Evolutionary conservation across 2,797 vertebrate species (phyloP), one percentile per base, ranked within the genome.

Genomic region (Channallabes apus): DNA sequence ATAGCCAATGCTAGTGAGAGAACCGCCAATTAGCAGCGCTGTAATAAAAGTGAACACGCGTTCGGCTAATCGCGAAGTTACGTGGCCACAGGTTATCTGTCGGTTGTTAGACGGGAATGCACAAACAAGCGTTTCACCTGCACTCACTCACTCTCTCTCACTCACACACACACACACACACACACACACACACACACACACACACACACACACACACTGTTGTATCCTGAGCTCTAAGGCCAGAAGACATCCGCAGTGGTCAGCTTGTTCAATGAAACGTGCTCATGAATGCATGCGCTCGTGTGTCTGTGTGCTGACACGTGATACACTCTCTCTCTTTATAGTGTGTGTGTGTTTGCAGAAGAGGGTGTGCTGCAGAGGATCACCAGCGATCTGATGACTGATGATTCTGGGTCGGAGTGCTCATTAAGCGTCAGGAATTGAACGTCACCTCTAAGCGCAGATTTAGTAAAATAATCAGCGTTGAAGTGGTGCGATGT

Each of bases 211-310:
- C 68, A 41, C 32, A 59, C 46, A 14, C 84, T 86, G 83, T 88
- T 71, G 77, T 89, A 88, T 87, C 88, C 20, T 88, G 68, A 86
- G 65, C 84, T 86, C 82, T 86, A 88, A 72, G 87, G 80, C 84
- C 82, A 82, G 84, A 87, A 82, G 86, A 86, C 86, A 27, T 22
- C 61, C 87, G 78, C 88, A 82, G 86, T 89, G 85, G 84, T 75
- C 78, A 67, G 88, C 88, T 89, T 88, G 81, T 75, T 85, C 86
- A 87, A 72, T 72, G 85, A 82, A 85, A 72, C 89, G 80, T 85
- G 90, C 86, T 86, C 73, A 80, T 89, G 85, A 90, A 81, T 88
- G 54, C 22, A 11, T 11, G 87, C 79, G 14, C 80, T 84, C 32
- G 82, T 41, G 41, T 46, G 41, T n/a, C n/a, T 46, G 41, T 46